Conservation (phyloP, 2,797 vertebrate genomes). For the Acanthiza pusilla region DNA sequence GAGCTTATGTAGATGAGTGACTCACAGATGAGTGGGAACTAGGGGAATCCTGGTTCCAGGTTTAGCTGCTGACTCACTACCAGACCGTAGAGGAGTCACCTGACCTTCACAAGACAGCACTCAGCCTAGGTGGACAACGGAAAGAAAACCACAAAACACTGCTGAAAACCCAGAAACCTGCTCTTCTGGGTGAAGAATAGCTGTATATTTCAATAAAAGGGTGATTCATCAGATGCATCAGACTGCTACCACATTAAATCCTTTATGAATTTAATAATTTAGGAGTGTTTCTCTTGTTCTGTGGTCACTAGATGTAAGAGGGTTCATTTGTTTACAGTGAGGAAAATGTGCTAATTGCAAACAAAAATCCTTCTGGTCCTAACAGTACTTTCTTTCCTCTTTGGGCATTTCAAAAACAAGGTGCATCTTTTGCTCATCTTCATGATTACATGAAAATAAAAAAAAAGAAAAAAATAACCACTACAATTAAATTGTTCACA, state of each 20-base stretch:
- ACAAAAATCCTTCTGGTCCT: not conserved
- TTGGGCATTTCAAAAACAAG: not conserved
- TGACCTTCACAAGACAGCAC: not conserved
- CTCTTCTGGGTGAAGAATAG: not conserved
- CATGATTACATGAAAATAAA: constrained; percentile 1
- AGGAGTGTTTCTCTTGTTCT: not conserved
- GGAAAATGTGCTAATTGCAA: not conserved
- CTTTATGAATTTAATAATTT: not conserved
- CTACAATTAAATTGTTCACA: not conserved
- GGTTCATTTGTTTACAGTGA: not conserved
- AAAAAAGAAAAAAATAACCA: not conserved
- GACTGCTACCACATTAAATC: not conserved
- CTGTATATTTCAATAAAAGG: not conserved
- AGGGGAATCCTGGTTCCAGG: constrained; percentile 7
- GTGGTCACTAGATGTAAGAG: not conserved
- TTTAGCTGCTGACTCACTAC: constrained; percentile 17
- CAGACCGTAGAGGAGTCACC: not conserved
- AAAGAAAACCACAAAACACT: not conserved
- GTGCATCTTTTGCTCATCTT: not conserved
- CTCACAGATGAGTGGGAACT: not conserved
- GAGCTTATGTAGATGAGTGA: not conserved
- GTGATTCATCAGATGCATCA: not conserved
- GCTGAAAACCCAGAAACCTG: not conserved
- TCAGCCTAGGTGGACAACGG: not conserved
- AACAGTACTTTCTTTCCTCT: not conserved